Evolutionary conservation across 2,113 vertebrate species (phyloP), one percentile per base, ranked within the genome.

Genomic region (Eptatretus burgeri): DNA sequence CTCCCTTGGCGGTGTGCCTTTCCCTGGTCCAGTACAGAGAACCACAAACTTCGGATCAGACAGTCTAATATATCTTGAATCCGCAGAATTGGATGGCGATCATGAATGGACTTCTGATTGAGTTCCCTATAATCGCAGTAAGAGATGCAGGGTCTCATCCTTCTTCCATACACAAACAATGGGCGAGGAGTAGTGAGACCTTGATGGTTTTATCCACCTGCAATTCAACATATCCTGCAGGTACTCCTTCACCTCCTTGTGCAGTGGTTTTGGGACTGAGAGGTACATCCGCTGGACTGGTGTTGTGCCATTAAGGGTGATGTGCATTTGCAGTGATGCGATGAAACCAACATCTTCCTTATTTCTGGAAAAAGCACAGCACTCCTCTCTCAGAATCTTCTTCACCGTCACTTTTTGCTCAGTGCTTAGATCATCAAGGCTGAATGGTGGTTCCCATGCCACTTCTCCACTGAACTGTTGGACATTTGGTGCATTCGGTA

Each of bases 211-310:
- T 20, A 64, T 51, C 13, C 63, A 64, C 11, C 63, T 11, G 27
- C 49, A 13, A 41, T 64, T 64, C 27, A 64, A 50, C 20, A 64
- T 13, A 51, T 64, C 63, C 17, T 64, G 63, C 63, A 64, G 50
- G 63, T 64, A 64, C 49, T 41, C 17, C 49, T 64, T 64, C 14
- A 64, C 63, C 50, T 64, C 53, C 14, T 56, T 56, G 17, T 64
- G 63, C 50, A 50, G 49, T 64, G 63, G 13, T 64, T 64, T 64
- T 64, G 63, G 63, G 63, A 64, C 50, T 13, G 63, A 49, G 13
- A 2, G 13, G 50, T 64, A 64, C 10, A 11, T 2, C 63, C 50
- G 27, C 17, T 64, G 63, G 17, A 64, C 63, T 64, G 63, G 63
- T 50, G 63, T 64, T 51, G 13, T n/a, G n/a, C n/a, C n/a, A n/a